Percentiles rank a stretch among this genome's conserved stretches.
Evolutionary conservation across 1,140 invertebrate species (phyloP).

Genomic region (Drosophila varians): DNA sequence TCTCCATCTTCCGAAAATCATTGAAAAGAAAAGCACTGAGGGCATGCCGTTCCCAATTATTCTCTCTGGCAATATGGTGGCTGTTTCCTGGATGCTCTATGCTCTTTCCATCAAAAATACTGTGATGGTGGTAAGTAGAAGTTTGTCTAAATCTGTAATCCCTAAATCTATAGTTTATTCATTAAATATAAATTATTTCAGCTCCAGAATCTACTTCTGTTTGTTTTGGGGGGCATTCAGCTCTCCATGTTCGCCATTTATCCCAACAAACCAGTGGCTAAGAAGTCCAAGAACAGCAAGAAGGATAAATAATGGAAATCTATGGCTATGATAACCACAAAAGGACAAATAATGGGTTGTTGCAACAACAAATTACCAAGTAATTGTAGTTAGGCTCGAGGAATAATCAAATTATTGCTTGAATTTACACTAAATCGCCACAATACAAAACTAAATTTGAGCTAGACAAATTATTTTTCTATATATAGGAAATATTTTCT

Average conservation of each 20-base stretch:
- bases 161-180: background rate
- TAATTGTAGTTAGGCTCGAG: slow-evolving; percentile 41
- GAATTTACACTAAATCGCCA: slow-evolving; percentile 47
- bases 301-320: slow-evolving; percentile 55
- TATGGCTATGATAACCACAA: slow-evolving; percentile 23
- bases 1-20: slow-evolving; percentile 88
- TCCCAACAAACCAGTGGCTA: slow-evolving; percentile 79
- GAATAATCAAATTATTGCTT: slow-evolving; percentile 48
- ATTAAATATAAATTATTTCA: slow-evolving; percentile 72
- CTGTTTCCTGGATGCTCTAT: slow-evolving; percentile 91
- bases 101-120: slow-evolving; percentile 90
- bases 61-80: slow-evolving; percentile 89
- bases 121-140: slow-evolving; percentile 90
- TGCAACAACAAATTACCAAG: slow-evolving; percentile 27
- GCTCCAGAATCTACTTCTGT: slow-evolving; percentile 89
- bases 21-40: slow-evolving; percentile 90
- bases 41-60: slow-evolving; percentile 93
- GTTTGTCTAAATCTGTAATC: no score
- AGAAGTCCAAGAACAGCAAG: slow-evolving; percentile 80
- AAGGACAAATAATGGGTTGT: slow-evolving; percentile 33
- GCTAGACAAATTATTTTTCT: slow-evolving; percentile 51
- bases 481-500: slow-evolving; percentile 50
- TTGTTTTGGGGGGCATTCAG: slow-evolving; percentile 86
- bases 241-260: slow-evolving; percentile 88
- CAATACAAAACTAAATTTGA: slow-evolving; percentile 24